phyloP scores from a whole-genome alignment of 2,113 vertebrate species.

The Hemibagrus wyckioides region DNA sequence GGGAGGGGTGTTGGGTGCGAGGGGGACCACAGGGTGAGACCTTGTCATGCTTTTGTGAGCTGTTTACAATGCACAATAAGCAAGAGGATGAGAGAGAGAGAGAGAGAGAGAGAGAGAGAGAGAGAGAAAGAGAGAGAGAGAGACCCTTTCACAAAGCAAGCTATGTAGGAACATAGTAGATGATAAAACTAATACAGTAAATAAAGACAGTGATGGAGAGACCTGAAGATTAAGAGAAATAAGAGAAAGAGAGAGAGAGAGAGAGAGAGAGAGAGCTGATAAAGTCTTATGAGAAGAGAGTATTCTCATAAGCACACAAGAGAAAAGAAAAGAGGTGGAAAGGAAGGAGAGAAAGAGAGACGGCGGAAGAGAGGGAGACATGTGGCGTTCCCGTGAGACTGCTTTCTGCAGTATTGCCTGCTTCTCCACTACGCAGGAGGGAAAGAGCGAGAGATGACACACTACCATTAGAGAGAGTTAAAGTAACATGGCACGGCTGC shows the following conservation, averaged over 20 bases:
- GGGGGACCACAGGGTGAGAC: conserved; percentile 84
- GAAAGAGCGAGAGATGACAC: conserved; percentile 22
- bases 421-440: conserved; percentile 15
- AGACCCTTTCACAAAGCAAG: not conserved
- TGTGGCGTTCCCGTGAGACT: not conserved
- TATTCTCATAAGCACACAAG: conserved; percentile 6
- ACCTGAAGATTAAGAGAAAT: not conserved
- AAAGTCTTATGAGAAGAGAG: conserved; percentile 4
- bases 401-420: conserved; percentile 23
- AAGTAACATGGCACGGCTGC: not conserved
- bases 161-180: not conserved
- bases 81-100: conserved; percentile 54
- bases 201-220: not conserved
- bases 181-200: not conserved
- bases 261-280: not conserved
- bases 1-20: conserved; percentile 64
- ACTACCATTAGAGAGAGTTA: conserved; percentile 24
- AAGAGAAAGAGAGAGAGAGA: not conserved
- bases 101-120: conserved; percentile 51
- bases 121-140: conserved; percentile 31
- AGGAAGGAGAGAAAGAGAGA: conserved; percentile 8
- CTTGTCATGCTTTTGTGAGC: conserved; percentile 86
- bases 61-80: conserved; percentile 77
- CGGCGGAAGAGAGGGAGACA: conserved; percentile 9
- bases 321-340: not conserved